Base-by-base conservation (phyloP, 2,888 invertebrate genomes). In the Ormyrus rosae region DNA sequence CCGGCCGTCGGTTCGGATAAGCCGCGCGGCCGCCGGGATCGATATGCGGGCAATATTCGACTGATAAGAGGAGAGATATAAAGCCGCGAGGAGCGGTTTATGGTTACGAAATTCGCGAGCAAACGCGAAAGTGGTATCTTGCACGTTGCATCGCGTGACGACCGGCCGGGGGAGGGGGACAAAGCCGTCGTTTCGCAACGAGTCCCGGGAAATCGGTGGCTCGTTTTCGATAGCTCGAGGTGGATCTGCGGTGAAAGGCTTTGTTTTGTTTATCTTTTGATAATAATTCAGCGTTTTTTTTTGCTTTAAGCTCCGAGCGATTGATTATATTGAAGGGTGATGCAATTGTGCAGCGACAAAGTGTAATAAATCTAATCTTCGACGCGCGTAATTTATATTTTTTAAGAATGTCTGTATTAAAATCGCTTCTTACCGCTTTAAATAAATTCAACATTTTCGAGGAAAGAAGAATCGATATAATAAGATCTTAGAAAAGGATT, bases 101-200 rank as follows among this genome's bases (percentile, higher is more conserved):
- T 51, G 61, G 63, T 79, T 79, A 79, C 73, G 74, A 79, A 79
- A 74, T 79, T 79, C 19, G 11, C 68, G 48, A 19, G 63, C 51
- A 46, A 50, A 13, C 50, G 61, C 10, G 55, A 13, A 50, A 6
- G 56, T 61, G 51, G 46, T 51, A 60, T 34, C 34, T 19, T 9
- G 11, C 34, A 46, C 51, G 19, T 60, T 63, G 45, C 56, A 60
- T 60, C 45, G 65, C 64, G 65, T 67, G 53, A 78, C 34, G 56
- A 56, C 10, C 56, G 10, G 13, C 6, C 7, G 34, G 48, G 6
- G 48, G 34, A 48, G 6, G 48, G 55, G 60, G 53, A 77, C 69
- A 77, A 77, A 69, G 76, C 11, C 50, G 50, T 9, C 9, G 51
- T 75, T 63, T 63, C 50, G 55, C 67, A 69, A 77, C 6, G n/a